Conservation (phyloP, 2,797 vertebrate genomes). For the Pyrocephalus nanus region DNA sequence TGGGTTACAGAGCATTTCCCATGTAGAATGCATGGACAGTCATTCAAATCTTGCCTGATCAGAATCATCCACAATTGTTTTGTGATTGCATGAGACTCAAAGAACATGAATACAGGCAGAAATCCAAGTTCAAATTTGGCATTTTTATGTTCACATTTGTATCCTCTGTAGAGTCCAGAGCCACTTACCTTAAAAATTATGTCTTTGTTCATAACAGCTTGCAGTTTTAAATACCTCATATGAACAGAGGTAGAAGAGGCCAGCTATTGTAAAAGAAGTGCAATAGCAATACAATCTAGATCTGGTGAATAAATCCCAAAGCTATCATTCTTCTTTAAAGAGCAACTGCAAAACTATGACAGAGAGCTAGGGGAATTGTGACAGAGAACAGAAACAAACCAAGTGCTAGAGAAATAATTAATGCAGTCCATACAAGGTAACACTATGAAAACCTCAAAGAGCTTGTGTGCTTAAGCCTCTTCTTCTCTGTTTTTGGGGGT, state of each 20-base stretch:
- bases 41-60: neutral
- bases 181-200: neutral
- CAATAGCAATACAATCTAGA: neutral
- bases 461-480: neutral
- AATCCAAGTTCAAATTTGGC: neutral
- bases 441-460: neutral
- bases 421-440: neutral
- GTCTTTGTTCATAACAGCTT: neutral
- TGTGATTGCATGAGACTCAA: neutral
- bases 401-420: neutral
- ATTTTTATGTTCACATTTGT: neutral
- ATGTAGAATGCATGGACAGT: neutral
- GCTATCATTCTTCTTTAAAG: neutral
- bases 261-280: neutral
- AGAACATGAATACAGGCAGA: neutral
- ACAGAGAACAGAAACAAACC: neutral
- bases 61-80: neutral
- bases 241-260: neutral
- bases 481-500: rapidly evolving
- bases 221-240: neutral
- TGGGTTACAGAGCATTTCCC: neutral
- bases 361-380: neutral
- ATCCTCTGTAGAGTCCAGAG: neutral
- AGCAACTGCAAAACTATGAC: neutral
- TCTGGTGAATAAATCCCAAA: neutral